A percentile compares a stretch with the other conserved stretches of the same genome.
These are phyloP conservation scores for Leucophenga maculata DNA, from an alignment of 2,888 invertebrate genomes.

Conservation along the genomic window DNA sequence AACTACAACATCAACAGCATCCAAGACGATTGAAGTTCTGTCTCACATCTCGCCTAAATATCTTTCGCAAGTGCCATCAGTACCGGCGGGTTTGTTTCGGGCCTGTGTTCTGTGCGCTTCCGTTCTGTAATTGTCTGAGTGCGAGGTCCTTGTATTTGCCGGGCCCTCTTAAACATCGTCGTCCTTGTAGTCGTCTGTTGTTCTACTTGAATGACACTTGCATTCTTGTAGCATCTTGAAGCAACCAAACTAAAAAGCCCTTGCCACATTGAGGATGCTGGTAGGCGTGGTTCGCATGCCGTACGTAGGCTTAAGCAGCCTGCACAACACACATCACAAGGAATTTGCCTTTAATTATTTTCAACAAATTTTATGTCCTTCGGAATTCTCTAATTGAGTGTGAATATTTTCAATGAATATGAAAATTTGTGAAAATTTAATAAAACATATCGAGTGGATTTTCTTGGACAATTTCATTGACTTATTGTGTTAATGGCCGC, in stretches of 20 bases:
- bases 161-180: neutral
- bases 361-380: slow-evolving; percentile 57
- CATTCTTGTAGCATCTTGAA: slow-evolving; percentile 62
- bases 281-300: slow-evolving; percentile 5
- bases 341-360: slow-evolving; percentile 61
- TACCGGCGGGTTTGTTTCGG: neutral
- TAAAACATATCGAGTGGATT: slow-evolving; percentile 45
- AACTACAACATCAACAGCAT: slow-evolving; percentile 28
- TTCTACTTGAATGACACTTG: slow-evolving; percentile 68
- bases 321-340: slow-evolving; percentile 45
- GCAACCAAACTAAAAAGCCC: slow-evolving; percentile 39
- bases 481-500: slow-evolving; percentile 56
- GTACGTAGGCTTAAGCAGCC: slow-evolving; percentile 33
- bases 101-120: neutral
- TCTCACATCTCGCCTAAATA: neutral
- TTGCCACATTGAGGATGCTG: slow-evolving; percentile 30
- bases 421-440: slow-evolving; percentile 64
- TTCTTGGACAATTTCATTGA: slow-evolving; percentile 40
- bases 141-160: neutral
- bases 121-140: slow-evolving; percentile 9
- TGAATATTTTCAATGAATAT: slow-evolving; percentile 64
- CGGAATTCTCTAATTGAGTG: slow-evolving; percentile 69
- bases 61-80: neutral
- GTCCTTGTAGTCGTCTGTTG: slow-evolving; percentile 40
- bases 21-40: slow-evolving; percentile 26